Evolutionary conservation across 2,797 vertebrate species (phyloP), one percentile per base, ranked within the genome.

Genomic region (Hirundo rustica): DNA sequence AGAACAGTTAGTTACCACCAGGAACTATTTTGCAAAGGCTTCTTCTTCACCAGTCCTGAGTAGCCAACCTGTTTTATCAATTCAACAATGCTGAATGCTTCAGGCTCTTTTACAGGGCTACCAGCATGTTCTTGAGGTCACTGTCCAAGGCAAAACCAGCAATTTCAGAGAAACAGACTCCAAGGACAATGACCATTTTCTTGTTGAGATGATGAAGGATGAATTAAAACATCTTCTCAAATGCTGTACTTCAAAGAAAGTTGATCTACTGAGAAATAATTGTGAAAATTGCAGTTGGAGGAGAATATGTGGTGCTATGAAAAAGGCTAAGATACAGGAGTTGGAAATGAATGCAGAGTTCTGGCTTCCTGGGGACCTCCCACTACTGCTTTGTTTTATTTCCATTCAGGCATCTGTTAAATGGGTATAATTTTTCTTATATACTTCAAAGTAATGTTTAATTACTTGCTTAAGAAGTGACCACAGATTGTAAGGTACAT

Each of bases 391-490:
- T 85, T 86, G 14, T 64, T 91, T 82, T 85, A 45, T 82, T 91
- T 92, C 44, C 48, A 48, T 74, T 85, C 68, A 71, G 16, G 29
- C 65, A 74, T 77, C 71, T 93, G 45, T 89, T 92, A 77, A 93
- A 93, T 74, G 38, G 32, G 22, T 65, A 57, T 77, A 65, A 91
- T 87, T 92, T 74, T 94, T 95, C 81, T 80, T 51, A 62, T 15
- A 50, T 74, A 77, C 18, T 77, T 92, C 79, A 81, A 34, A 51
- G 58, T 72, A 85, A 81, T 58, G 61, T 21, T 85, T 82, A 94
- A 89, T 85, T 85, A 87, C 67, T 85, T 79, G 32, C 57, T 87
- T 77, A 79, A 91, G 83, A 91, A 79, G 45, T 85, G 61, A 90
- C 80, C 40, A 2, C 0, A 3, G 42, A 75, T 58, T 88, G 20